Evolutionary conservation across 2,888 invertebrate species (phyloP), one percentile per base, ranked within the genome.

Genomic region (Cynaeus angustus): DNA sequence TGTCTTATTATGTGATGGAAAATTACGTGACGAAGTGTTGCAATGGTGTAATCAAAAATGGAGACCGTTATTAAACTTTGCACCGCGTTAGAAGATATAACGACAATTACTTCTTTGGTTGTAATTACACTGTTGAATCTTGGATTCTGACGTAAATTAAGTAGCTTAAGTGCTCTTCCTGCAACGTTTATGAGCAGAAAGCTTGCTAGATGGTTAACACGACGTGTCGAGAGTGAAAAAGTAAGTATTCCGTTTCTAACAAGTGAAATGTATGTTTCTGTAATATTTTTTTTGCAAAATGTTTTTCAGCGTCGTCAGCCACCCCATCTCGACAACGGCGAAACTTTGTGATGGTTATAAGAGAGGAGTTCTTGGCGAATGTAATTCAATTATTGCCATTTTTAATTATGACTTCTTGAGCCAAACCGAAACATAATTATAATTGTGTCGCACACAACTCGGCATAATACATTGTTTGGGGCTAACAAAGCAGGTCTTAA

Each of bases 381-480:
- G 65, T 66, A 59, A 66, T 70, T 65, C 66, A 70, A 76, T 76
- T 73, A 75, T 76, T 74, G 74, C 74, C 73, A 83, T 84, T 83
- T 84, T 83, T 84, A 84, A 84, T 84, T 84, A 83, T 81, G 80
- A 83, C 78, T 82, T 79, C 77, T 80, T 79, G 80, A 82, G 80
- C 79, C 79, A 81, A 82, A 82, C 82, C 82, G 81, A 83, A 83
- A 83, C 82, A 82, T 83, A 84, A 84, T 84, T 84, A 84, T 83
- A 82, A 84, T 84, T 84, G 82, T 84, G 83, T 77, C 75, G 79
- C 81, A 82, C 78, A 83, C 82, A 81, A 81, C 82, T 82, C 81
- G 77, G 78, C 81, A 83, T 81, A 83, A 83, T 83, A 79, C 77
- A 83, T 83, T 84, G 84, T 84, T 84, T 80, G 79, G 74, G 68